These are phyloP conservation scores for Drosophila quinaria DNA, from an alignment of 2,888 invertebrate genomes.

Conservation along the genomic window DNA sequence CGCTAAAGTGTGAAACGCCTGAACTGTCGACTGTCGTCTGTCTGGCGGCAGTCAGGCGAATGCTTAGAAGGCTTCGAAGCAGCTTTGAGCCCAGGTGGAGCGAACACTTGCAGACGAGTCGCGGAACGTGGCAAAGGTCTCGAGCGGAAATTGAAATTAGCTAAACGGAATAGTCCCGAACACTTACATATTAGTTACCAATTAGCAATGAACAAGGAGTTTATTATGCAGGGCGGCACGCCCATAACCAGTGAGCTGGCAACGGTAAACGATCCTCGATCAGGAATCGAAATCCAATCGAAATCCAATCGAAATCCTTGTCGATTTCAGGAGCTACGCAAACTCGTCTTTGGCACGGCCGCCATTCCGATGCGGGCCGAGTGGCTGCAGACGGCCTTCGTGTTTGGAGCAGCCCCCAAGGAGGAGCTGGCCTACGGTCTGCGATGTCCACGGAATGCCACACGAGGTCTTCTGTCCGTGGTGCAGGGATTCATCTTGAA, in stretches of 20 bases:
- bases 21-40: slow-evolving; percentile 58
- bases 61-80: slow-evolving; percentile 23
- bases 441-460: slow-evolving; percentile 89
- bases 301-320: neutral
- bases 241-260: slow-evolving; percentile 89
- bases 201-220: slow-evolving; percentile 77
- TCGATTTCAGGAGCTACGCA: slow-evolving; percentile 87
- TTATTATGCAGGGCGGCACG: slow-evolving; percentile 87
- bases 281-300: neutral
- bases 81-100: slow-evolving; percentile 33
- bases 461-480: slow-evolving; percentile 88
- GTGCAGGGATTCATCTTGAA: slow-evolving; percentile 90
- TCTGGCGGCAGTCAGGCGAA: slow-evolving; percentile 40
- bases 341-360: slow-evolving; percentile 89
- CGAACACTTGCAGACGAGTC: slow-evolving; percentile 66
- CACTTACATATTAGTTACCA: slow-evolving; percentile 9
- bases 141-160: slow-evolving; percentile 72
- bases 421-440: slow-evolving; percentile 88
- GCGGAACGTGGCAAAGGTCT: slow-evolving; percentile 65
- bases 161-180: slow-evolving; percentile 11
- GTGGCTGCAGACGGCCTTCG: slow-evolving; percentile 90
- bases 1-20: slow-evolving; percentile 78
- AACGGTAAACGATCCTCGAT: slow-evolving; percentile 86
- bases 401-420: slow-evolving; percentile 87
- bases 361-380: slow-evolving; percentile 90